Conservation (phyloP, 2,113 vertebrate genomes). For the Promerops cafer region DNA sequence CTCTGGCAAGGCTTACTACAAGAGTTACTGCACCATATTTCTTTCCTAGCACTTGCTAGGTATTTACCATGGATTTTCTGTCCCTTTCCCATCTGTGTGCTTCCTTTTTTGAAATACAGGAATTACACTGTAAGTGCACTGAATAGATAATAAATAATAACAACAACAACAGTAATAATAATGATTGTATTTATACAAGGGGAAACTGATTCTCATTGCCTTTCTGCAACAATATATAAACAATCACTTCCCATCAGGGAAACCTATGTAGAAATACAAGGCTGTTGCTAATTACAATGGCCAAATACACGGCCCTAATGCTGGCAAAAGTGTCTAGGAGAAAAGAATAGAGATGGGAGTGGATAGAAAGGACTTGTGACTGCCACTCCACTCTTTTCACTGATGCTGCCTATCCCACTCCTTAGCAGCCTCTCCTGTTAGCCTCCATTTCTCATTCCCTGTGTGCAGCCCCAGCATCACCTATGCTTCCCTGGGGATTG, state of each 20-base stretch:
- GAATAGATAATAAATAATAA: background rate
- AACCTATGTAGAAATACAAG: background rate
- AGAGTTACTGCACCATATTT: background rate
- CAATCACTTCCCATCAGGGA: background rate
- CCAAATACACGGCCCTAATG: background rate
- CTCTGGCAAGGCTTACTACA: background rate
- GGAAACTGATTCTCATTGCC: background rate
- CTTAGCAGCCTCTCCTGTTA: background rate
- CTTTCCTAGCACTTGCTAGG: background rate
- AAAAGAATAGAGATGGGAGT: background rate
- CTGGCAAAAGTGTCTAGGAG: background rate
- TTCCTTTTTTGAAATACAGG: background rate
- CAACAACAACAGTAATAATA: background rate
- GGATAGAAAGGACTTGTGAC: background rate
- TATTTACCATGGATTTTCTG: background rate
- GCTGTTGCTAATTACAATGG: background rate
- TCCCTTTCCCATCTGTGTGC: background rate
- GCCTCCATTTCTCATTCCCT: background rate
- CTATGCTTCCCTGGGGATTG: fast-evolving
- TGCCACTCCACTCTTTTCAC: background rate
- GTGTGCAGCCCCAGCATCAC: background rate
- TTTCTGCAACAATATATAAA: background rate
- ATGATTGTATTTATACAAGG: background rate
- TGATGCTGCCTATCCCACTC: background rate
- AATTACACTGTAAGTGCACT: background rate